phyloP scores from a whole-genome alignment of 2,113 vertebrate genomes.

The Rhipidura dahli region DNA sequence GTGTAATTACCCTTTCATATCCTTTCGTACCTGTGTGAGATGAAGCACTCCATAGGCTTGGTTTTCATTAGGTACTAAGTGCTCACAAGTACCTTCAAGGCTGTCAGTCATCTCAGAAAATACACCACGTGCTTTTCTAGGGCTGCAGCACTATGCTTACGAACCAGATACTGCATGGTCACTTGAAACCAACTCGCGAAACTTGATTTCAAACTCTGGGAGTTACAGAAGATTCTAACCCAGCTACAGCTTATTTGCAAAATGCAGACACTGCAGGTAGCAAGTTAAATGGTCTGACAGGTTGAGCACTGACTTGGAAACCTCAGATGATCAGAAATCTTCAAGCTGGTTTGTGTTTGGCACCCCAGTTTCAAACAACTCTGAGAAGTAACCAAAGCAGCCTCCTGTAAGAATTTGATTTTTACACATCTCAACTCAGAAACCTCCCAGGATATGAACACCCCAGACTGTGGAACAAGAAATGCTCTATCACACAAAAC shows the following conservation, averaged over 20 bases:
- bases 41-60: background rate
- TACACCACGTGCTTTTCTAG: background rate
- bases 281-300: background rate
- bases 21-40: background rate
- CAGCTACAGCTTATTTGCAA: background rate
- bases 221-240: background rate
- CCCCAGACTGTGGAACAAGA: background rate
- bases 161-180: background rate
- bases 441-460: background rate
- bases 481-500: background rate
- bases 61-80: slow-evolving; percentile 14
- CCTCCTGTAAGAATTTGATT: background rate
- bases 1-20: slow-evolving; percentile 37
- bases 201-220: background rate
- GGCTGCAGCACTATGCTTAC: background rate
- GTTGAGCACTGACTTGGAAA: background rate
- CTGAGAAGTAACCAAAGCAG: background rate
- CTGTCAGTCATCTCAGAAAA: background rate
- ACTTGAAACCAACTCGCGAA: background rate
- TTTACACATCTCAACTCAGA: background rate
- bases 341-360: background rate
- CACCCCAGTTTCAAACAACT: background rate
- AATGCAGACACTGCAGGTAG: background rate
- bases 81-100: background rate
- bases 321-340: background rate